Evolutionary conservation across 2,888 invertebrate species (phyloP), one percentile per base, ranked within the genome.

Genomic region (Syritta pipiens): DNA sequence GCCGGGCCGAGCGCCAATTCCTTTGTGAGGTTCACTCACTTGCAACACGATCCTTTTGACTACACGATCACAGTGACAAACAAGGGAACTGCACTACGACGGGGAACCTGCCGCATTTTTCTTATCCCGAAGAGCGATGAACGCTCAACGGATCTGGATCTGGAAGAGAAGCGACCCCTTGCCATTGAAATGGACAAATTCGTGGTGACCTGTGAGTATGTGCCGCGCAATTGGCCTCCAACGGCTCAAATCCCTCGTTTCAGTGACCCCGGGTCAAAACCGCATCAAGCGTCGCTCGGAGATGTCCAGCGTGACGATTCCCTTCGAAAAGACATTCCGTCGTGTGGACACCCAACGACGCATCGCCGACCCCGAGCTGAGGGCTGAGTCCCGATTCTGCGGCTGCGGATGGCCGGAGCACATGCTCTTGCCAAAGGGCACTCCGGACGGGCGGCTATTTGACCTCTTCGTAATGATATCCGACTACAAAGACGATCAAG

Each of bases 361-460:
- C 0, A 88, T 88, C 0, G 84, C 81, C 1, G 68, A 76, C 57
- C 87, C 90, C 0, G 89, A 88, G 1, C 86, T 89, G 1, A 88
- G 91, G 0, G 90, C 89, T 0, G 87, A 89, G 55, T 94, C 94
- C 89, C 93, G 94, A 89, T 95, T 94, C 91, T 96, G 96, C 89
- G 96, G 96, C 74, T 96, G 96, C 84, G 95, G 96, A 53, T 96
- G 96, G 95, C 96, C 96, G 0, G 93, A 95, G 75, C 95, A 96
- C 87, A 91, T 96, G 92, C 90, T 95, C 4, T 82, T 95, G 28
- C 94, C 95, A 0, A 94, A 92, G 88, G 96, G 96, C 2, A 92
- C 87, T 3, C 84, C 90, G 0, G 90, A 91, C 68, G 95, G 95
- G 0, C 92, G 91, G 88, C 88, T 90, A 0, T 91, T 93, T 84